Evolutionary conservation across 2,113 vertebrate genomes (phyloP).

Genomic region (Isurus oxyrinchus): DNA sequence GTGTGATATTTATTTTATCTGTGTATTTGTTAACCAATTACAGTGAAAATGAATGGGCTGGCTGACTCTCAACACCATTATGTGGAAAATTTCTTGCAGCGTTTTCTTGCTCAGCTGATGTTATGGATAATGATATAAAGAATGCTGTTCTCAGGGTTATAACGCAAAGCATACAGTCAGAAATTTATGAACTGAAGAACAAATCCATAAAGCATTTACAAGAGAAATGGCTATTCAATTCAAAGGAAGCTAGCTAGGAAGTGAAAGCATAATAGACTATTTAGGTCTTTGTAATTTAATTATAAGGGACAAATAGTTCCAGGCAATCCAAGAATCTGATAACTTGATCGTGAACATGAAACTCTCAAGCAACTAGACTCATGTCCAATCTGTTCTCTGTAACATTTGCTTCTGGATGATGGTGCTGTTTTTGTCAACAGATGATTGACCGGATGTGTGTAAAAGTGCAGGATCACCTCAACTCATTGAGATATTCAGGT

Average conservation of each 20-base stretch:
- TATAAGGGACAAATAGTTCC: not conserved
- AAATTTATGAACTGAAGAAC: not conserved
- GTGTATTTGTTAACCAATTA: not conserved
- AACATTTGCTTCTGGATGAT: not conserved
- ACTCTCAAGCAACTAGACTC: not conserved
- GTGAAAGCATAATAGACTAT: not conserved
- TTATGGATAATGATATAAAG: not conserved
- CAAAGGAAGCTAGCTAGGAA: not conserved
- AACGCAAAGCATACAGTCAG: not conserved
- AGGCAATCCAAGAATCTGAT: not conserved
- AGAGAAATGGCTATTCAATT: not conserved
- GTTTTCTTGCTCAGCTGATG: not conserved
- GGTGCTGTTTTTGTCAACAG: constrained; percentile 48
- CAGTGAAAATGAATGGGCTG: not conserved
- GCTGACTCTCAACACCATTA: not conserved
- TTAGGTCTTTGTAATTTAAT: not conserved
- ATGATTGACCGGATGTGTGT: constrained; percentile 97
- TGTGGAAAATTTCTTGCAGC: not conserved
- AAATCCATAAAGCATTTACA: not conserved
- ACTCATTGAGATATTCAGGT: constrained; percentile 79
- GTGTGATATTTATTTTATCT: not conserved
- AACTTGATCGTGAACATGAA: not conserved
- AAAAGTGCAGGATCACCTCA: constrained; percentile 95
- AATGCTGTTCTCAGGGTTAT: not conserved
- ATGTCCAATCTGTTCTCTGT: not conserved